phyloP scores from a whole-genome alignment of 2,888 invertebrate genomes.

The Hipparchia sbordonii region DNA sequence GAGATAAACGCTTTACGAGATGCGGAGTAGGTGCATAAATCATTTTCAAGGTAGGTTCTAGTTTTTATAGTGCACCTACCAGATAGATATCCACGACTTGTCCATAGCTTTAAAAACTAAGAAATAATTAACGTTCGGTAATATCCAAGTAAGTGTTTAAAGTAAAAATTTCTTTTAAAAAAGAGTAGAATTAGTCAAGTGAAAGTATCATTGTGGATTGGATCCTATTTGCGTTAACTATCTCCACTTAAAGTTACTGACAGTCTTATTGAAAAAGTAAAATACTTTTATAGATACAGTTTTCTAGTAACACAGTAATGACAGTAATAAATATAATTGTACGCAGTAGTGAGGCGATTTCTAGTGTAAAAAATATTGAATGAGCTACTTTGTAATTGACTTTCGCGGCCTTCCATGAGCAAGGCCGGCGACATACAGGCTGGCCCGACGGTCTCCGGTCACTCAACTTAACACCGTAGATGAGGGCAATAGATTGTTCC shows the following conservation, averaged over 20 bases:
- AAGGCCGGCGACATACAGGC: conserved; percentile 75
- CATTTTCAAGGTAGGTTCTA: background rate
- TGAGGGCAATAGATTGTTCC: conserved; percentile 39
- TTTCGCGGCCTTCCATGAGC: conserved; percentile 59
- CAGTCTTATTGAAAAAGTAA: too few relatives aligned
- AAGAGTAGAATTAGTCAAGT: background rate
- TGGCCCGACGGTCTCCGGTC: conserved; percentile 46
- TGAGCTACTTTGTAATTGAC: conserved; percentile 32
- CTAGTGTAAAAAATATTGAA: conserved; percentile 30
- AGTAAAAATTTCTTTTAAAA: background rate
- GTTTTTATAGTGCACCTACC: background rate
- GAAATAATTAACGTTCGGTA: too few relatives aligned
- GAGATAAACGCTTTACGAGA: background rate
- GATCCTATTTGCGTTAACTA: too few relatives aligned
- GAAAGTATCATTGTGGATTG: background rate
- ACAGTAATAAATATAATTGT: background rate
- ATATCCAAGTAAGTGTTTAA: too few relatives aligned
- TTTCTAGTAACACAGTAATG: too few relatives aligned
- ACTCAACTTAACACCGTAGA: conserved; percentile 45
- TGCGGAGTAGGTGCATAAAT: background rate
- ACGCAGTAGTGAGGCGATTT: background rate
- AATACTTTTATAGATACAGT: too few relatives aligned
- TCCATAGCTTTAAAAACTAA: too few relatives aligned
- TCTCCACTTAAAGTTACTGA: too few relatives aligned
- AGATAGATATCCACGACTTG: too few relatives aligned